These are phyloP conservation scores for Halocaridina rubra DNA, from an alignment of 2,888 invertebrate species.

Conservation along the genomic window DNA sequence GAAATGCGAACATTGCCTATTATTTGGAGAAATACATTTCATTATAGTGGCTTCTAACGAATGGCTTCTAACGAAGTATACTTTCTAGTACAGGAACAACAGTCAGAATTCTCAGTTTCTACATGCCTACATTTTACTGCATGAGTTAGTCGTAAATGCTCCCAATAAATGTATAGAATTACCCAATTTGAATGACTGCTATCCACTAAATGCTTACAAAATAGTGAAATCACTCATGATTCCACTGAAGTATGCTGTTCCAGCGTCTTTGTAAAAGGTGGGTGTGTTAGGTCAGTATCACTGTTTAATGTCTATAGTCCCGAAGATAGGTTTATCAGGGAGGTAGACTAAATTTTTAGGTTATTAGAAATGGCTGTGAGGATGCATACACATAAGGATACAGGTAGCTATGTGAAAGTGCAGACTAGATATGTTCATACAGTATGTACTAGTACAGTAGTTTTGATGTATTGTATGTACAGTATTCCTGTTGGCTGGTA, in stretches of 20 bases:
- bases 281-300: too few species aligned
- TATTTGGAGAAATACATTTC: constrained; percentile 7
- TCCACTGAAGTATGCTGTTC: not conserved
- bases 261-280: too few species aligned
- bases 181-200: not conserved
- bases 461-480: too few species aligned
- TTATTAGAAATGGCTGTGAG: too few species aligned
- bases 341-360: too few species aligned
- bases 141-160: not conserved
- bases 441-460: too few species aligned
- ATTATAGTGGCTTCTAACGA: not conserved
- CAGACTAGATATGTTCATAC: too few species aligned
- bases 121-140: not conserved
- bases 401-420: too few species aligned
- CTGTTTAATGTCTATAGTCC: too few species aligned
- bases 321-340: too few species aligned
- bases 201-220: not conserved
- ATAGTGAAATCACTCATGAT: not conserved
- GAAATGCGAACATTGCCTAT: not conserved
- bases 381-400: too few species aligned
- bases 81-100: not conserved
- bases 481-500: too few species aligned
- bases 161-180: not conserved
- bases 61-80: not conserved
- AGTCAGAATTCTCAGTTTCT: not conserved